Percentiles rank a stretch among this genome's conserved stretches.
phyloP scores from a whole-genome alignment of 2,113 vertebrate species.

The Poicephalus gulielmi region DNA sequence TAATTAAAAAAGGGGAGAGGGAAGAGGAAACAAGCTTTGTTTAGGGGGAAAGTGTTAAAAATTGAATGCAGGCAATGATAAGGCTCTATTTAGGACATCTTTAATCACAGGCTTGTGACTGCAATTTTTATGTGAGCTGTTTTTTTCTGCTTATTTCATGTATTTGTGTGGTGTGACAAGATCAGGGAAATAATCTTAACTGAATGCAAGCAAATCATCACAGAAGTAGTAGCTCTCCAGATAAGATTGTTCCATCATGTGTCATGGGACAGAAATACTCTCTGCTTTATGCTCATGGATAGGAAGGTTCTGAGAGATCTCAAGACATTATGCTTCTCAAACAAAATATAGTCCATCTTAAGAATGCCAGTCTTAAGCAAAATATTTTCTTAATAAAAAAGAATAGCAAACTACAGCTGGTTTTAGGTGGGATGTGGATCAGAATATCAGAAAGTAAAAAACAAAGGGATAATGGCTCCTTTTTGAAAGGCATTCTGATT shows the following conservation, averaged over 20 bases:
- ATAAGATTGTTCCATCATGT: rapidly evolving
- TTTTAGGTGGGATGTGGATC: background rate
- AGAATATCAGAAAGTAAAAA: background rate
- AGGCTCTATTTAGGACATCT: background rate
- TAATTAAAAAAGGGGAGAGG: background rate
- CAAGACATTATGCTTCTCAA: background rate
- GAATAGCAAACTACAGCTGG: background rate
- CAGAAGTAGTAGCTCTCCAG: background rate
- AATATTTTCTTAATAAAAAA: background rate
- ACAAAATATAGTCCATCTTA: background rate
- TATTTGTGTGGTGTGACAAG: background rate
- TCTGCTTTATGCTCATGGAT: background rate
- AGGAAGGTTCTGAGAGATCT: background rate
- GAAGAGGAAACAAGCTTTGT: background rate
- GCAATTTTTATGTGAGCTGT: background rate
- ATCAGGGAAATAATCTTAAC: background rate
- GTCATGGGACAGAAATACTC: background rate
- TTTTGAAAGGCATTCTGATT: background rate
- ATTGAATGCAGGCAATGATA: background rate
- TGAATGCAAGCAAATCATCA: background rate
- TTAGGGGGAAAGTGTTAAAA: background rate
- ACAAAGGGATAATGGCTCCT: background rate
- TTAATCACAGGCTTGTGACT: background rate
- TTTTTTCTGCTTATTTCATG: background rate
- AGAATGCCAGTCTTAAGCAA: background rate